Evolutionary conservation across 2,113 vertebrate species (phyloP).

Genomic region (Engraulis encrasicolus): DNA sequence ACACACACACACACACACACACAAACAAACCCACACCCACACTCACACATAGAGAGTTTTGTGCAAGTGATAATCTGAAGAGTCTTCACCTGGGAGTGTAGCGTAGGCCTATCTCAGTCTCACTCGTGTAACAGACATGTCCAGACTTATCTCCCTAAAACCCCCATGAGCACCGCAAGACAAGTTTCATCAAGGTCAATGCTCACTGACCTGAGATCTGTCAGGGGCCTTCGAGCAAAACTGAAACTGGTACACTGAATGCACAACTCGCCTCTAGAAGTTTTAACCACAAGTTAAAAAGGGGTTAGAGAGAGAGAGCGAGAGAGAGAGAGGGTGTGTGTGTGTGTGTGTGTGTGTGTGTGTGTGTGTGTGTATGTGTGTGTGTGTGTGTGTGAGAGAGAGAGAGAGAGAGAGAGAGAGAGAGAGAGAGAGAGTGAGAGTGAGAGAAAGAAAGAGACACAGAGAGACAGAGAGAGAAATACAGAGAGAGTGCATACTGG

Average conservation of each 20-base stretch:
- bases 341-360: no score
- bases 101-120: neutral
- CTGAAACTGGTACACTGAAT: neutral
- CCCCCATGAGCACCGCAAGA: no score
- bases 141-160: neutral
- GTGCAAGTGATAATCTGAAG: neutral
- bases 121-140: neutral
- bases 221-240: neutral
- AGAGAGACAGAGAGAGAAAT: neutral
- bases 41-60: no score
- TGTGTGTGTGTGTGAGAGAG: no score
- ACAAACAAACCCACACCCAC: no score
- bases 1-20: no score
- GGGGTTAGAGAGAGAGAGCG: neutral
- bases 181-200: neutral
- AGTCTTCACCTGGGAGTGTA: neutral
- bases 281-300: neutral
- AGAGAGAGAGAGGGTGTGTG: neutral
- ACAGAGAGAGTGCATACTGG: no score
- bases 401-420: no score
- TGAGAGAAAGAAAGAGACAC: neutral
- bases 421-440: neutral
- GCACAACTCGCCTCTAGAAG: neutral
- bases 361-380: no score
- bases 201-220: neutral